Evolutionary conservation across 2,888 invertebrate species (phyloP).

Genomic region (Pecten maximus): DNA sequence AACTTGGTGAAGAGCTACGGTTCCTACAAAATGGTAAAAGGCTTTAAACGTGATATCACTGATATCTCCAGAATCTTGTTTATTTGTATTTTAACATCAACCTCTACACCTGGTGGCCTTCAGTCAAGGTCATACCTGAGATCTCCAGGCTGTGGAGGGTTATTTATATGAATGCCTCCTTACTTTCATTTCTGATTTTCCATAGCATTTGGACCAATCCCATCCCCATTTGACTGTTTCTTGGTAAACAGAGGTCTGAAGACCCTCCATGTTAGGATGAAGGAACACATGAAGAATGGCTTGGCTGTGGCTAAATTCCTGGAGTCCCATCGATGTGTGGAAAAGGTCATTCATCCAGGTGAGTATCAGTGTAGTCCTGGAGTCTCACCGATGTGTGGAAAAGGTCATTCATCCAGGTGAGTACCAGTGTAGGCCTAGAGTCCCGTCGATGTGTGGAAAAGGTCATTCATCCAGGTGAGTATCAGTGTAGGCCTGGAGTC

Average conservation of each 20-base stretch:
- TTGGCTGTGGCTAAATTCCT: conserved; percentile 81
- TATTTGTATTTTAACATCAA: background rate
- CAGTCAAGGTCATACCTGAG: background rate
- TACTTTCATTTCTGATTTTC: conserved; percentile 35
- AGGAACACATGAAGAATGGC: conserved; percentile 81
- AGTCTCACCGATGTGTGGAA: too few relatives aligned
- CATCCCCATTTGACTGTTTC: conserved; percentile 98
- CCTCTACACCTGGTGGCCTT: background rate
- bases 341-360: conserved; percentile 82
- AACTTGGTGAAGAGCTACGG: conserved; percentile 88
- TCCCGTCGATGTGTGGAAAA: too few relatives aligned
- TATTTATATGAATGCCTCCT: background rate
- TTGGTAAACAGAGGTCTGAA: conserved; percentile 88
- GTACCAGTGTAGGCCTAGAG: too few relatives aligned
- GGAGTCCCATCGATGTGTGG: conserved; percentile 77
- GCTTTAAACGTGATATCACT: background rate
- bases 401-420: too few relatives aligned
- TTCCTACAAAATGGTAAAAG: conserved; percentile 93
- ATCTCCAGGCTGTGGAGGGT: background rate
- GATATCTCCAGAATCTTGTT: background rate
- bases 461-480: too few relatives aligned
- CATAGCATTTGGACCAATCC: conserved; percentile 94
- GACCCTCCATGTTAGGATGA: conserved; percentile 82
- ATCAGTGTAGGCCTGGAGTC: too few relatives aligned
- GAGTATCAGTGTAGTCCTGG: conserved; percentile 16